Percentiles rank a stretch among this genome's conserved stretches.
phyloP scores from a whole-genome alignment of 2,113 vertebrate genomes.

The Pseudorhombus dupliciocellatus region DNA sequence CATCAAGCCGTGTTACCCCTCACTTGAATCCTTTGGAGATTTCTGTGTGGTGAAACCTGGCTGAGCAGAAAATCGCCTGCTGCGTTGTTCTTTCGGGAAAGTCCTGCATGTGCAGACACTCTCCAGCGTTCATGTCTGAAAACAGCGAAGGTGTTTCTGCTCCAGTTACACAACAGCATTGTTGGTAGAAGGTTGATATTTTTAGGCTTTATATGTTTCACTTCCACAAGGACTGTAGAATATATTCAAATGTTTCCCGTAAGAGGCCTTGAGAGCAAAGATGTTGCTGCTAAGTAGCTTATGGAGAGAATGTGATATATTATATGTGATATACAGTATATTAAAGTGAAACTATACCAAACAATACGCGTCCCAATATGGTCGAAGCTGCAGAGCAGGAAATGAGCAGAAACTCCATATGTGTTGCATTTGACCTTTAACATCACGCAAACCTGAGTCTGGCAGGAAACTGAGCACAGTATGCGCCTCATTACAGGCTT shows the following conservation, averaged over 20 bases:
- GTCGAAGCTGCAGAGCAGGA: background rate
- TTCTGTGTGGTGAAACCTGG: too few relatives aligned
- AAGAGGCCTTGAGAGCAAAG: background rate
- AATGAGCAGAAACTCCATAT: slow-evolving; percentile 19
- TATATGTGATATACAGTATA: background rate
- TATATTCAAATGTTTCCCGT: background rate
- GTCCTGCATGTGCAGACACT: too few relatives aligned
- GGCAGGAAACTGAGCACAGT: slow-evolving; percentile 43
- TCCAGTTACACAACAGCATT: background rate
- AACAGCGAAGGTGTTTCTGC: background rate
- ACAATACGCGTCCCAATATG: background rate
- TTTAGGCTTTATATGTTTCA: background rate
- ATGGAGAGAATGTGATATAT: background rate
- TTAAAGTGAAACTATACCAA: background rate
- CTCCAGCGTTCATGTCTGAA: too few relatives aligned
- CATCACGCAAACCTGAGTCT: slow-evolving; percentile 8
- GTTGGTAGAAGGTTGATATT: background rate
- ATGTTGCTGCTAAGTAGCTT: background rate
- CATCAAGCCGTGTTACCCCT: too few relatives aligned
- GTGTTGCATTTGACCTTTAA: slow-evolving; percentile 51
- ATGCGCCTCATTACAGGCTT: slow-evolving; percentile 37
- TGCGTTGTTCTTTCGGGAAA: too few relatives aligned
- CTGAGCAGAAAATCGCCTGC: too few relatives aligned
- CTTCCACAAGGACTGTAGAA: background rate
- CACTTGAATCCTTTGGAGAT: too few relatives aligned